Evolutionary conservation across 2,113 vertebrate genomes (phyloP).

Genomic region (Callipepla californica): DNA sequence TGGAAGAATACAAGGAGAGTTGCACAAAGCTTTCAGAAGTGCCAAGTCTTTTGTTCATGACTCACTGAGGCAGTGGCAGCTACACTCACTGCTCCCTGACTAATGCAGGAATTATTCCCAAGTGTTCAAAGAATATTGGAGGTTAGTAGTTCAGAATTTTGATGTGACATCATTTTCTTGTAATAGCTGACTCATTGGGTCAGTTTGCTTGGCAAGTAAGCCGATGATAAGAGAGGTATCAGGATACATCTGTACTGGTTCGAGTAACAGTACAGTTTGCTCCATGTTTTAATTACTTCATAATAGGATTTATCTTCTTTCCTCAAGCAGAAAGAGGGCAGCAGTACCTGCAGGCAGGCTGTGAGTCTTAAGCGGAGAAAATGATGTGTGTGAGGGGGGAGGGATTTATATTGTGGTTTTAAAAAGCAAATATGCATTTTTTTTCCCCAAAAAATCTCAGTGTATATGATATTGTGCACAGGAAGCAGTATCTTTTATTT

Average conservation of each 20-base stretch:
- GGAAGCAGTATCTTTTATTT: constrained; percentile 33
- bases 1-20: constrained; percentile 44
- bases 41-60: constrained; percentile 39
- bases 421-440: not conserved
- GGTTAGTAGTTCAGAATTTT: constrained; percentile 73
- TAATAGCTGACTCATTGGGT: constrained; percentile 66
- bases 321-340: constrained; percentile 6
- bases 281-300: constrained; percentile 58
- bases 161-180: constrained; percentile 73
- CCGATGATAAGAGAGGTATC: constrained; percentile 45
- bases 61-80: constrained; percentile 67
- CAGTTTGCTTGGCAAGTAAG: constrained; percentile 75
- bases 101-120: constrained; percentile 57
- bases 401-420: not conserved
- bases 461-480: constrained; percentile 13
- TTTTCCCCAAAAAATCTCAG: not conserved
- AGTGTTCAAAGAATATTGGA: constrained; percentile 61
- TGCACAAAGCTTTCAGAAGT: constrained; percentile 31
- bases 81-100: constrained; percentile 56
- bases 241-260: constrained; percentile 17
- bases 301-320: constrained; percentile 54
- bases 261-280: constrained; percentile 21
- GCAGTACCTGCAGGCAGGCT: not conserved
- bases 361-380: not conserved
- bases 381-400: not conserved